Conservation (phyloP, 2,113 vertebrate genomes). For the Gulo gulo region DNA sequence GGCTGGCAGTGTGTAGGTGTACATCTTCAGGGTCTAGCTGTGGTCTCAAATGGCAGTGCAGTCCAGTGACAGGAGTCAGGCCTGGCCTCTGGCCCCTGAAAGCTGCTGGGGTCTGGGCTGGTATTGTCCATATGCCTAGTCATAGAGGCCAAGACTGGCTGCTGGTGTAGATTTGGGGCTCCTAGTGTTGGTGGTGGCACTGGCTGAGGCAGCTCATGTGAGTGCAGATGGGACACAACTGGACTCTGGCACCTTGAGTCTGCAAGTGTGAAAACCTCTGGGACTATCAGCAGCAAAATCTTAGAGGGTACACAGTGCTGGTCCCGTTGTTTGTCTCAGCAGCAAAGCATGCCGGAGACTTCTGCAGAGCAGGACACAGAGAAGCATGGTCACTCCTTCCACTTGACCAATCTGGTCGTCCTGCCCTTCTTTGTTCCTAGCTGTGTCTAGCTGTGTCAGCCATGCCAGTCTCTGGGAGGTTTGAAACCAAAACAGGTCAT, state of each 20-base stretch:
- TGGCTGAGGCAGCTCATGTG: not conserved
- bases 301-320: not conserved
- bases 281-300: not conserved
- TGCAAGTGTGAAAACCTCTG: not conserved
- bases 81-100: not conserved
- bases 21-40: not conserved
- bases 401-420: not conserved
- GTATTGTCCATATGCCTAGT: not conserved
- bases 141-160: not conserved
- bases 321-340: not conserved
- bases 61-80: not conserved
- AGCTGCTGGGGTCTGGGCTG: too few species aligned
- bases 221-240: accelerated
- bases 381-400: too few species aligned
- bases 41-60: not conserved
- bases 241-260: not conserved
- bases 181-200: not conserved
- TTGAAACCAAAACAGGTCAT: not conserved
- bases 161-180: not conserved
- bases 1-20: too few species aligned
- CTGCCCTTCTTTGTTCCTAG: not conserved
- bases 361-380: not conserved
- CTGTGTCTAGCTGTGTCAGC: too few species aligned
- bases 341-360: too few species aligned
- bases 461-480: not conserved